Evolutionary conservation across 2,888 invertebrate genomes (phyloP).

Genomic region (Hylaea fasciaria): DNA sequence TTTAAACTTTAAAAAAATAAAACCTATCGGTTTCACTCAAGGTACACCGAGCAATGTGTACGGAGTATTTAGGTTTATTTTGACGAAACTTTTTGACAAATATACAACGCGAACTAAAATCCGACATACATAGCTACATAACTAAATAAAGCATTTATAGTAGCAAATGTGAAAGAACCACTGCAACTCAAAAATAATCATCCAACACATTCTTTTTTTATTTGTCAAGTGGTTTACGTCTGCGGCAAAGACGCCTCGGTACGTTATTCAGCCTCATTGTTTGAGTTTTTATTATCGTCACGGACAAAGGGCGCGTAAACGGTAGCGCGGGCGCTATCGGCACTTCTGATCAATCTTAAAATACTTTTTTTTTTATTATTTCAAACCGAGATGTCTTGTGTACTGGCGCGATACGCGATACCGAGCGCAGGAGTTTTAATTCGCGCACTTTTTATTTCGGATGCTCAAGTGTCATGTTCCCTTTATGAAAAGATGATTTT

Average conservation of each 20-base stretch:
- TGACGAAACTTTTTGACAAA: no score
- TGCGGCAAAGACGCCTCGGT: conserved; percentile 67
- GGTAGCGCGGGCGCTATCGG: conserved; percentile 77
- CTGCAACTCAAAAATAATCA: not conserved
- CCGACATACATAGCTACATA: no score
- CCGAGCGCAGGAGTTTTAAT: conserved; percentile 58
- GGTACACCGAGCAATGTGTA: no score
- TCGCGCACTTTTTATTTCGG: conserved; percentile 57
- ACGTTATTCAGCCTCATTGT: conserved; percentile 73
- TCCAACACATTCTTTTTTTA: conserved; percentile 51
- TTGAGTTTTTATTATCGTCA: conserved; percentile 78
- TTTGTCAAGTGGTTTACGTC: conserved; percentile 71
- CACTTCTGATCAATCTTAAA: conserved; percentile 79
- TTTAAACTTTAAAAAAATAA: no score
- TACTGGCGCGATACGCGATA: conserved; percentile 72
- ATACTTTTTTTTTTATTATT: conserved; percentile 61
- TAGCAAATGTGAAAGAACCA: no score
- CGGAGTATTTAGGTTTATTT: no score
- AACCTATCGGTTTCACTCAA: no score
- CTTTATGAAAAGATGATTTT: conserved; percentile 41
- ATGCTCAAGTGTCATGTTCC: conserved; percentile 65
- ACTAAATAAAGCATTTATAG: no score
- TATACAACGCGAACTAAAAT: no score
- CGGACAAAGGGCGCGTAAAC: conserved; percentile 81
- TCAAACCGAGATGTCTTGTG: conserved; percentile 65